Conservation (phyloP, 2,113 vertebrate genomes). For the Eulacestoma nigropectus region DNA sequence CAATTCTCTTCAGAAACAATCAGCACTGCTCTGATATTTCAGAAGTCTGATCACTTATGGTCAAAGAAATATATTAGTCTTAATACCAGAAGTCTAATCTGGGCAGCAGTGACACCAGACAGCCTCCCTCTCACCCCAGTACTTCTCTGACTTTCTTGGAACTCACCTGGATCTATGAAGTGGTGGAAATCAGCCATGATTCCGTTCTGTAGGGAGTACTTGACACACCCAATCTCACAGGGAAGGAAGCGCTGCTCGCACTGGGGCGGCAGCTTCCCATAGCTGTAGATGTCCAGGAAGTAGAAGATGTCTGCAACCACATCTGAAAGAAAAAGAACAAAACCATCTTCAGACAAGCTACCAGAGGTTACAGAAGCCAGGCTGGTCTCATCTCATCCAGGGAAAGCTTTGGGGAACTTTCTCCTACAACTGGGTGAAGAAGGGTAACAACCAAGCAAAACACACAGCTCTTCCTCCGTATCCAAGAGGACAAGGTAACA, state of each 20-base stretch:
- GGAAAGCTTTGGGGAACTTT: not conserved
- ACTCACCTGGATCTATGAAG: constrained; percentile 76
- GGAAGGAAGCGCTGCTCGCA: constrained; percentile 78
- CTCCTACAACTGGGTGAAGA: not conserved
- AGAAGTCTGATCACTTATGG: not conserved
- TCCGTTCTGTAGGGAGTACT: constrained; percentile 71
- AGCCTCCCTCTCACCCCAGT: not conserved
- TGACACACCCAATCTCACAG: constrained; percentile 79
- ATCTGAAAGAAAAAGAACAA: constrained; percentile 40
- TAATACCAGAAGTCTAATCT: not conserved
- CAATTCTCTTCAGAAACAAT: not conserved
- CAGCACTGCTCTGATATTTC: not conserved
- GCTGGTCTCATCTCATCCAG: not conserved
- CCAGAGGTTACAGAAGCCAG: not conserved
- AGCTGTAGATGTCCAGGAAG: constrained; percentile 78
- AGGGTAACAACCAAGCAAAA: not conserved
- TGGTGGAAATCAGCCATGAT: constrained; percentile 72
- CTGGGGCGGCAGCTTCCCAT: constrained; percentile 71
- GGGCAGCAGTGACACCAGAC: not conserved
- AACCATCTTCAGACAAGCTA: not conserved
- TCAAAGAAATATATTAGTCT: not conserved
- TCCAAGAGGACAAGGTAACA: not conserved
- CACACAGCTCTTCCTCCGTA: not conserved
- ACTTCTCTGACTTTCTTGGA: not conserved
- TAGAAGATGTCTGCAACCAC: constrained; percentile 67